Conservation (phyloP, 2,888 invertebrate species). For the Drosophila recens region DNA sequence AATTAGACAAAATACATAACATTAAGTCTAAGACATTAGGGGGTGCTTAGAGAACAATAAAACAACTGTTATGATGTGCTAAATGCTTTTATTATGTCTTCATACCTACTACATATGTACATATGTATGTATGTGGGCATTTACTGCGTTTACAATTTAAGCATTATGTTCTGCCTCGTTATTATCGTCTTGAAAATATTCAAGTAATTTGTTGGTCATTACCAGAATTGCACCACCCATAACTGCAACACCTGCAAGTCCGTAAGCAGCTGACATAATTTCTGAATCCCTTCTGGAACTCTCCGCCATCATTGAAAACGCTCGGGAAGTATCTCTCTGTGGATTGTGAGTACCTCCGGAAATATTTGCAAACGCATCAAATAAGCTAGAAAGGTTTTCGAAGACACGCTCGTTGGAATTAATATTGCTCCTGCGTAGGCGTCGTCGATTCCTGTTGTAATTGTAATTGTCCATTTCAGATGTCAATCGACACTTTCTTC, state of each 20-base stretch:
- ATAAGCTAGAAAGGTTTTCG: background rate
- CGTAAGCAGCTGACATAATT: background rate
- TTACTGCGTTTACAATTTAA: background rate
- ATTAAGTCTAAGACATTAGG: too few species aligned
- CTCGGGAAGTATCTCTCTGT: background rate
- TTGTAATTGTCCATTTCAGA: conserved; percentile 7
- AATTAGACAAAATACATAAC: too few species aligned
- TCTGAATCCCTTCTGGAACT: conserved; percentile 7
- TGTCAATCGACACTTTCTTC: background rate
- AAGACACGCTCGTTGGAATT: background rate
- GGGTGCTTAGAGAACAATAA: too few species aligned
- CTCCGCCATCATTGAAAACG: conserved; percentile 2
- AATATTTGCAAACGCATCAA: background rate
- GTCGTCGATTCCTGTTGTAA: background rate
- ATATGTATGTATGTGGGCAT: background rate
- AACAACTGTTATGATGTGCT: background rate
- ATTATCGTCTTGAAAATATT: background rate
- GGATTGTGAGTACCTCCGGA: background rate
- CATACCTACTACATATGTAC: background rate
- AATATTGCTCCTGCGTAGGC: background rate
- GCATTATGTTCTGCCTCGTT: background rate
- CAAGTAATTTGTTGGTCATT: background rate
- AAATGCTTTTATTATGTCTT: background rate
- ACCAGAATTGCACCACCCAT: background rate
- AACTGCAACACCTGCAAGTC: background rate